Conservation (phyloP, 2,888 invertebrate genomes). For the Netelia inedita region DNA sequence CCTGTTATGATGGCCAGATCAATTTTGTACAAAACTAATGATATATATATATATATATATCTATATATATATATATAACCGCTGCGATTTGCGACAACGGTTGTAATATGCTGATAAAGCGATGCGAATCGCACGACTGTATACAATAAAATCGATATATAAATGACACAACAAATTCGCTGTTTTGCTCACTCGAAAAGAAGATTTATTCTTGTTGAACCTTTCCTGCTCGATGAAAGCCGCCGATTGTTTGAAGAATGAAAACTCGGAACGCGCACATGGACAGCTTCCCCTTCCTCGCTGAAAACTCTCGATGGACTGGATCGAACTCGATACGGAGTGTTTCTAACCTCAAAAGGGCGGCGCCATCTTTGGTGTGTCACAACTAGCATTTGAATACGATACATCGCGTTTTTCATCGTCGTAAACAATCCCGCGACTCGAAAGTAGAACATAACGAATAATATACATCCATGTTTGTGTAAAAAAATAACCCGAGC, state of each 20-base stretch:
- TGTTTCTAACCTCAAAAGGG: slow-evolving; percentile 39
- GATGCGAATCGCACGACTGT: slow-evolving; percentile 77
- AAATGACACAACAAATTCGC: slow-evolving; percentile 55
- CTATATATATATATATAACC: slow-evolving; percentile 29
- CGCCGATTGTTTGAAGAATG: not conserved
- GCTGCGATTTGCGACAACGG: slow-evolving; percentile 47
- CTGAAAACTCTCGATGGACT: too few relatives aligned
- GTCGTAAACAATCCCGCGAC: not conserved
- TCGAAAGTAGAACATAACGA: not conserved
- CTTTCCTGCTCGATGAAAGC: not conserved
- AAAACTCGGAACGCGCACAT: too few relatives aligned
- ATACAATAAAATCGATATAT: slow-evolving; percentile 75
- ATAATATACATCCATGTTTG: not conserved
- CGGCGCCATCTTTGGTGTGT: slow-evolving; percentile 49
- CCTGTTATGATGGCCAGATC: slow-evolving; percentile 71
- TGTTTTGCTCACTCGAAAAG: slow-evolving; percentile 12
- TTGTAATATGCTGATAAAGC: slow-evolving; percentile 66
- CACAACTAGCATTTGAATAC: slow-evolving; percentile 40
- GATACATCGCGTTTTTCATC: slow-evolving; percentile 27
- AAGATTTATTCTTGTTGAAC: slow-evolving; percentile 4
- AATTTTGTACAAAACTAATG: slow-evolving; percentile 79
- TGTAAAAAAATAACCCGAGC: not conserved
- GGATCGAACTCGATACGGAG: not conserved
- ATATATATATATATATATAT: too few relatives aligned
- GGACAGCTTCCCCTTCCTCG: too few relatives aligned